These are phyloP conservation scores for Phalangium opilio DNA, from an alignment of 2,888 invertebrate genomes.

Conservation along the genomic window DNA sequence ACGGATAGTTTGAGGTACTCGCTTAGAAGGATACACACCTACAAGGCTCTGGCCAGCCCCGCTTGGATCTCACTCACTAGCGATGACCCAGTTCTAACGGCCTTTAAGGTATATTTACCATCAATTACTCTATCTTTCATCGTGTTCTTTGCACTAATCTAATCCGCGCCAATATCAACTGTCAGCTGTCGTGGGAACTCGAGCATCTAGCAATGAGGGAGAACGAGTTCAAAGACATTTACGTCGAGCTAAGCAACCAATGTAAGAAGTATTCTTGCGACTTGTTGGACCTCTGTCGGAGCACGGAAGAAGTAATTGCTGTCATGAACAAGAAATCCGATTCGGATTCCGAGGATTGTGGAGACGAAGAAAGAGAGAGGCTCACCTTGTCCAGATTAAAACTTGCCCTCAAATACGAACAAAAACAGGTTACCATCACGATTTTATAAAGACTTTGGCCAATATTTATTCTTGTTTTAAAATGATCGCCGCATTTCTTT, in stretches of 20 bases:
- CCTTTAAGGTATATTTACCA: slow-evolving; percentile 29
- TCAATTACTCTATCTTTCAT: too few relatives aligned
- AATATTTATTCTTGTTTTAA: too few relatives aligned
- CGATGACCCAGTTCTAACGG: slow-evolving; percentile 38
- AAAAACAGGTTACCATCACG: slow-evolving; percentile 35
- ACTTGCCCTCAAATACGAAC: slow-evolving; percentile 40
- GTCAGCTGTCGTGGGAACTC: slow-evolving; percentile 37
- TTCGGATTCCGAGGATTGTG: slow-evolving; percentile 25
- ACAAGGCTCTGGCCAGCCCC: slow-evolving; percentile 39
- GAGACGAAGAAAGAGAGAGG: slow-evolving; percentile 26
- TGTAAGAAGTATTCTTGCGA: slow-evolving; percentile 40
- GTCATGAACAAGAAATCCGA: slow-evolving; percentile 33
- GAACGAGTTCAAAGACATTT: slow-evolving; percentile 39
- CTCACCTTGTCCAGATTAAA: slow-evolving; percentile 35
- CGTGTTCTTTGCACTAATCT: too few relatives aligned
- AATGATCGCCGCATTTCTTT: too few relatives aligned
- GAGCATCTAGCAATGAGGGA: slow-evolving; percentile 35
- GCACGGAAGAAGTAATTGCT: slow-evolving; percentile 38
- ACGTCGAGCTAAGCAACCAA: slow-evolving; percentile 35
- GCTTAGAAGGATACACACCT: slow-evolving; percentile 36
- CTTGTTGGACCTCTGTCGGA: slow-evolving; percentile 38
- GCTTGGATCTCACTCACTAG: slow-evolving; percentile 41
- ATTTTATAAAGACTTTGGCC: too few relatives aligned
- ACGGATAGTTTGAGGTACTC: slow-evolving; percentile 39
- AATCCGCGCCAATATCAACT: slow-evolving; percentile 23